A percentile compares a stretch with the other conserved stretches of the same genome.
These are phyloP conservation scores for Burhinus bistriatus DNA, from an alignment of 2,113 vertebrate genomes.

Conservation along the genomic window DNA sequence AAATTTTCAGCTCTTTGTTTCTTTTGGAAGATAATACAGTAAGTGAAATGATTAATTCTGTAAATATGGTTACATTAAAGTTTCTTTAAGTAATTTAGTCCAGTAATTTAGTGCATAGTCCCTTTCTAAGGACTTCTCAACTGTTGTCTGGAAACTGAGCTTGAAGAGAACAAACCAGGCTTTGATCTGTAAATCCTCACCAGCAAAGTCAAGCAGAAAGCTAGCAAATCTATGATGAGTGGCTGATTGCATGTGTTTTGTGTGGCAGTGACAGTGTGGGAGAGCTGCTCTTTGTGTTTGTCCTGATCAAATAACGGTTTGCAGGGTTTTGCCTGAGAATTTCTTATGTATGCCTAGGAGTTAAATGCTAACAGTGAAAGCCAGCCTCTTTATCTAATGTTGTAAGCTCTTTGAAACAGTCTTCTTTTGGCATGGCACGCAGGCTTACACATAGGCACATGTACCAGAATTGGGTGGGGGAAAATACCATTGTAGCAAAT, in stretches of 20 bases:
- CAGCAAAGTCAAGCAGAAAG: background rate
- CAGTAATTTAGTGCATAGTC: too few relatives aligned
- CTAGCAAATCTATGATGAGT: background rate
- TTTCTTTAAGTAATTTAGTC: background rate
- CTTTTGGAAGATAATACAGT: background rate
- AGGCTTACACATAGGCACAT: background rate
- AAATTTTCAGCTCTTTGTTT: background rate
- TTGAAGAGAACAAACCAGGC: background rate
- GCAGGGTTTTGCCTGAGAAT: background rate
- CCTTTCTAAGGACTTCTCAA: background rate
- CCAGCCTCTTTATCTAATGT: background rate
- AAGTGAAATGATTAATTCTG: background rate
- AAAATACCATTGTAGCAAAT: background rate
- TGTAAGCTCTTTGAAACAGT: background rate
- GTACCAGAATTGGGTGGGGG: background rate
- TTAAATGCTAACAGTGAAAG: background rate
- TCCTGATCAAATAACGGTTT: background rate
- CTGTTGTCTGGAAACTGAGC: background rate
- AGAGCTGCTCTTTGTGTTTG: background rate
- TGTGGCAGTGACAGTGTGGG: background rate
- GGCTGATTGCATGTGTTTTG: background rate
- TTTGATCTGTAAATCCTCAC: background rate
- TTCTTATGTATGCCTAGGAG: background rate
- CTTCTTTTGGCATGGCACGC: accelerated
- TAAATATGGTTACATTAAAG: background rate